Base-by-base conservation (phyloP, 2,113 vertebrate genomes). In the Chlamydotis undulata region DNA sequence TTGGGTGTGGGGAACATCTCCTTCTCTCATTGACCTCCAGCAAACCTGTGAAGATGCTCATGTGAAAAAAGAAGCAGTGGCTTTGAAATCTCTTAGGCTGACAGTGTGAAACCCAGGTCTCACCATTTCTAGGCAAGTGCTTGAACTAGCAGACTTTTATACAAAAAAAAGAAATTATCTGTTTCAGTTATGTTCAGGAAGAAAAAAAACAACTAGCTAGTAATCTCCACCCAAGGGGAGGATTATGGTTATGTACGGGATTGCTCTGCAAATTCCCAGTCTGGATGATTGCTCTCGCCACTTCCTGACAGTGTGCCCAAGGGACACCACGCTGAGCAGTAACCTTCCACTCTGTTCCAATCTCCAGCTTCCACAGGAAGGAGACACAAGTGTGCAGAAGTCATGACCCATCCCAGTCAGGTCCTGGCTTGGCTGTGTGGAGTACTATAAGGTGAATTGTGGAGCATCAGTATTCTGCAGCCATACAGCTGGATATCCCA, bases 371-470 rank as follows among this genome's bases (percentile, higher is more conserved):
- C 60, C 47, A 25, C 0, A 0, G 60, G 35, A 83, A 49, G 47
- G 67, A 90, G 80, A 33, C 0, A 0, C 35, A 31, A 15, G 21
- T 28, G 28, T 64, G 33, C 19, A 43, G 10, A 81, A 83, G 19
- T 14, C 22, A 33, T 74, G 85, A 47, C 25, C 22, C 0, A 0
- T 31, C 39, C 37, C 59, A 80, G 39, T 7, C 5, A 5, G 21
- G 39, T 64, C 33, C 24, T 73, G 63, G 4, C 28, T 61, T 70
- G 31, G 71, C 37, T 86, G 28, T 57, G 10, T 33, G 31, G 41
- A 87, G 75, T 25, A 43, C 61, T 52, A 0, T 0, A 4, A 19
- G 3, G 19, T 63, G 31, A 80, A 23, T 5, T 57, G 19, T 79
- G 74, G 63, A 33, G 83, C 71, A 53, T 28, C 39, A 31, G 2